Evolutionary conservation across 2,888 invertebrate species (phyloP).

Genomic region (Mimachlamys varia): DNA sequence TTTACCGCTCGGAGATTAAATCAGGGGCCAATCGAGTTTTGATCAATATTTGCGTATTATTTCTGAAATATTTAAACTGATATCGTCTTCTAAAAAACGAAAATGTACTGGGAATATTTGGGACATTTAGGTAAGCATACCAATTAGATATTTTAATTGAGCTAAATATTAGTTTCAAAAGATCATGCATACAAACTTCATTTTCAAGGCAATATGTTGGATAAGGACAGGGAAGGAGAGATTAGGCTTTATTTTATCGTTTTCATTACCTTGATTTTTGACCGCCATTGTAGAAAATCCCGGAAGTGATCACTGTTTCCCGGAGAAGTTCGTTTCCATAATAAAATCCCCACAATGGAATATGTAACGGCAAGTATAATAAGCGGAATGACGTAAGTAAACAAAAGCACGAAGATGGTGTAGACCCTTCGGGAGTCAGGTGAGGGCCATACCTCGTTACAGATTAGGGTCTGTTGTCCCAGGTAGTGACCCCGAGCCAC

Average conservation of each 20-base stretch:
- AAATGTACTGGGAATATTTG: too few relatives aligned
- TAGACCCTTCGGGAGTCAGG: conserved; percentile 64
- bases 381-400: conserved; percentile 81
- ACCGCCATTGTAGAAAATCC: conserved; percentile 80
- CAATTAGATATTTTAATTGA: too few relatives aligned
- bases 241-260: not conserved
- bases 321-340: conserved; percentile 82
- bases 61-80: too few relatives aligned
- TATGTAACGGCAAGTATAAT: conserved; percentile 81
- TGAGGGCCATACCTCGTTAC: conserved; percentile 73
- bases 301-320: conserved; percentile 82
- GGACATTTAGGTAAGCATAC: too few relatives aligned
- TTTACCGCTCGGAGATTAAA: too few relatives aligned
- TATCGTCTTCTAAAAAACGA: too few relatives aligned
- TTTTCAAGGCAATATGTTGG: not conserved
- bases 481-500: conserved; percentile 63
- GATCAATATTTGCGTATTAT: too few relatives aligned
- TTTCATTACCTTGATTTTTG: conserved; percentile 81
- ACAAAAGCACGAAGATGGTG: conserved; percentile 71
- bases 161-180: too few relatives aligned
- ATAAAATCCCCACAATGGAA: conserved; percentile 80
- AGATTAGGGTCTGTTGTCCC: conserved; percentile 54
- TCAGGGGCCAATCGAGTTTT: too few relatives aligned
- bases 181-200: too few relatives aligned
- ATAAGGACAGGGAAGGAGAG: not conserved